Percentiles rank a stretch among this genome's conserved stretches.
Conservation (phyloP, 2,113 vertebrate genomes). For the Chionomys nivalis region DNA sequence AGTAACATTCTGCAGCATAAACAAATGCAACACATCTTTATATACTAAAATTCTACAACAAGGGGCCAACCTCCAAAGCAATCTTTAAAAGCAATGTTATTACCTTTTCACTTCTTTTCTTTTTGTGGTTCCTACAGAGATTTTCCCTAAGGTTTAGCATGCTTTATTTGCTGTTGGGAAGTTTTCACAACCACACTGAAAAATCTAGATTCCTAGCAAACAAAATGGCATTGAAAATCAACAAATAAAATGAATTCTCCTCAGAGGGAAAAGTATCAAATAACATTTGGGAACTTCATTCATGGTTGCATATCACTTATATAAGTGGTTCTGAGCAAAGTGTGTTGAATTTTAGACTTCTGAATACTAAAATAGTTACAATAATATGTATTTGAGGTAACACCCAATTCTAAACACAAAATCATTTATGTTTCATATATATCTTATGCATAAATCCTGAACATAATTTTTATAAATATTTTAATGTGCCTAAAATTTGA, state of each 20-base stretch:
- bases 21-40: background rate
- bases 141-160: background rate
- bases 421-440: background rate
- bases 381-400: background rate
- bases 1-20: too few species aligned
- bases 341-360: background rate
- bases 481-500: background rate
- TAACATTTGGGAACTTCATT: background rate
- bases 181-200: background rate
- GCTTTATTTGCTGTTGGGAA: background rate
- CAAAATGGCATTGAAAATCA: constrained; percentile 12
- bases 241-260: background rate
- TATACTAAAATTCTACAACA: too few species aligned
- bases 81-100: background rate
- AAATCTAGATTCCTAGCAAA: background rate
- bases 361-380: too few species aligned
- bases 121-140: background rate
- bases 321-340: background rate
- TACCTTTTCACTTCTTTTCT: fast-evolving
- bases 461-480: background rate
- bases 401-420: background rate
- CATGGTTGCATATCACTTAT: background rate
- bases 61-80: background rate
- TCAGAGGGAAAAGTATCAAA: background rate
- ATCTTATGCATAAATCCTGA: background rate